These are phyloP conservation scores for Pollimyrus isidori DNA, from an alignment of 2,113 vertebrate genomes.

Conservation along the genomic window DNA sequence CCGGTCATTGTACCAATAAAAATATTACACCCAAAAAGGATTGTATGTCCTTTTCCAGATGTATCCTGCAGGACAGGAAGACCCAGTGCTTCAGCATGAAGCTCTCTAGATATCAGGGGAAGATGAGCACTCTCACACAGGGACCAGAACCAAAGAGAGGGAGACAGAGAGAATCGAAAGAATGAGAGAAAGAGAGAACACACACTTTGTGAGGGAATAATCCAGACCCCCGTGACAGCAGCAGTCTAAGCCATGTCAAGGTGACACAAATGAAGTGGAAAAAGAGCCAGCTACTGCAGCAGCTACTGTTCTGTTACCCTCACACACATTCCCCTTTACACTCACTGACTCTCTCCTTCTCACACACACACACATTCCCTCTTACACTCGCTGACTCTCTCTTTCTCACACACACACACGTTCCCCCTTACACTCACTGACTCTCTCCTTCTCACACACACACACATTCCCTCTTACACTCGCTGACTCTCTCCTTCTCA, in stretches of 20 bases:
- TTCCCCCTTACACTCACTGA: too few relatives aligned
- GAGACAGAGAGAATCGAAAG: background rate
- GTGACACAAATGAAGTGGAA: background rate
- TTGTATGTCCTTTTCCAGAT: background rate
- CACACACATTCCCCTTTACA: background rate
- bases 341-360: too few relatives aligned
- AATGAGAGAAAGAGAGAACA: background rate
- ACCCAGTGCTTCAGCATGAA: background rate
- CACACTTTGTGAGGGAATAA: background rate
- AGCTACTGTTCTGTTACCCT: background rate
- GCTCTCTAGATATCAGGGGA: background rate
- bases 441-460: too few relatives aligned
- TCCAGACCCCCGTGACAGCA: background rate
- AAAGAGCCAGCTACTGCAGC: background rate
- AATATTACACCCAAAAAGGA: background rate
- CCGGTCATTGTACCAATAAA: background rate
- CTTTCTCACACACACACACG: background rate
- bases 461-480: too few relatives aligned
- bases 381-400: background rate
- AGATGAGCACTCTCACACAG: background rate
- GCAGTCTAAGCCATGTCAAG: background rate
- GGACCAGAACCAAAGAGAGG: background rate
- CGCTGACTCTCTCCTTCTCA: too few relatives aligned
- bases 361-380: background rate
- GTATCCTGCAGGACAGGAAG: background rate